Conservation (phyloP, 2,888 invertebrate genomes). For the Lithophane semibrunnea region DNA sequence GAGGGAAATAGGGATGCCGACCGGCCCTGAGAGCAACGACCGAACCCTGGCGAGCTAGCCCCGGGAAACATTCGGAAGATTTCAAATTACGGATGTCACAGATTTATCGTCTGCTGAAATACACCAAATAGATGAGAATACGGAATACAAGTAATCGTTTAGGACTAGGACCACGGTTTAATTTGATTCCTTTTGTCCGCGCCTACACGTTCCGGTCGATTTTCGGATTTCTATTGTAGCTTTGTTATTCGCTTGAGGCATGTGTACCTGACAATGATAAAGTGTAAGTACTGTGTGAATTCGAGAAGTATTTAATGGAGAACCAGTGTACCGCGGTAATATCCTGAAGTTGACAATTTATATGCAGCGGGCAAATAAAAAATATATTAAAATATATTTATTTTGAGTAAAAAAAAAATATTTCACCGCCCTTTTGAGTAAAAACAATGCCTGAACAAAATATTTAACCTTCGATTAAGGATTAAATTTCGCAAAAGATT, state of each 20-base stretch:
- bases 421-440: neutral
- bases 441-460: neutral
- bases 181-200: constrained; percentile 57
- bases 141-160: constrained; percentile 51
- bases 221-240: constrained; percentile 47
- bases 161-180: constrained; percentile 41
- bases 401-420: neutral
- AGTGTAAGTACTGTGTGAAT: constrained; percentile 21
- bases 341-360: neutral
- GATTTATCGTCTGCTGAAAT: constrained; percentile 73
- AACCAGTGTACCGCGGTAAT: neutral
- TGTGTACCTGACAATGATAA: constrained; percentile 26
- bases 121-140: constrained; percentile 53
- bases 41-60: constrained; percentile 64
- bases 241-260: constrained; percentile 29
- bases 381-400: no score
- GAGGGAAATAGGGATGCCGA: constrained; percentile 76
- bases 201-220: constrained; percentile 24
- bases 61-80: constrained; percentile 70
- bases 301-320: neutral
- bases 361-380: neutral
- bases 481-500: constrained; percentile 6
- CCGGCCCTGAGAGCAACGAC: constrained; percentile 76
- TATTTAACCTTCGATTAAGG: constrained; percentile 12
- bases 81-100: constrained; percentile 77